Base-by-base conservation (phyloP, 2,888 invertebrate genomes). In the Harpagoxenus sublaevis region DNA sequence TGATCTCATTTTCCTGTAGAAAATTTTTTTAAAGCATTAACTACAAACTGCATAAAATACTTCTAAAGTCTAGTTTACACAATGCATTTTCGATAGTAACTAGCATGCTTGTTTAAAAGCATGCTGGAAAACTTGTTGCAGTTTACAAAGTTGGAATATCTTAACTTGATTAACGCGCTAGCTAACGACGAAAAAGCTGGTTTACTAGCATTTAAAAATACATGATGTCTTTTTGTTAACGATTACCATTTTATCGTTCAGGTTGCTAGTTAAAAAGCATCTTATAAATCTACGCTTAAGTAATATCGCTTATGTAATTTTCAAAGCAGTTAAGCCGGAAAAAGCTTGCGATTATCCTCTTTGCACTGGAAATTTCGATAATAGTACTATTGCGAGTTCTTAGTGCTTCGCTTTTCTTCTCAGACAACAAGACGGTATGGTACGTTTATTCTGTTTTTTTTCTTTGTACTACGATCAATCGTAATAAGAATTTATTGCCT, bases 401-500 rank as follows among this genome's bases (percentile, higher is more conserved):
- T 35, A 65, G 2, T 35, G 78, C 35, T 78, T 79, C 3, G 68
- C 23, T 71, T 48, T 57, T 79, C 35, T 77, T 23, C 31, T 70
- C 79, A 28, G 31, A n/a, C 35, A 68, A 78, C 68, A 31, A 78
- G 57, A 48, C 71, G 48, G 28, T 53, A 5, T 35, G 12, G 35
- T 12, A 57, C 28, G 35, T 23, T 84, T 55, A 51, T 18, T 60
- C n/a, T 62, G 15, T 42, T 35, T 65, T 42, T 28, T 55, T 78
- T 57, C 28, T 45, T 39, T 57, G 28, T 31, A 53, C 62, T 62
- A 63, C 42, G 77, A 85, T 81, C 68, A 31, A 45, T 62, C 65
- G 63, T 48, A 63, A 82, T 83, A 60, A 85, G 42, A 60, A 83
- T 85, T 86, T 86, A 85, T 57, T 55, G 62, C 55, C 66, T 85